These are phyloP conservation scores for Rhopalosiphum maidis DNA, from an alignment of 1,140 invertebrate species.

Conservation along the genomic window DNA sequence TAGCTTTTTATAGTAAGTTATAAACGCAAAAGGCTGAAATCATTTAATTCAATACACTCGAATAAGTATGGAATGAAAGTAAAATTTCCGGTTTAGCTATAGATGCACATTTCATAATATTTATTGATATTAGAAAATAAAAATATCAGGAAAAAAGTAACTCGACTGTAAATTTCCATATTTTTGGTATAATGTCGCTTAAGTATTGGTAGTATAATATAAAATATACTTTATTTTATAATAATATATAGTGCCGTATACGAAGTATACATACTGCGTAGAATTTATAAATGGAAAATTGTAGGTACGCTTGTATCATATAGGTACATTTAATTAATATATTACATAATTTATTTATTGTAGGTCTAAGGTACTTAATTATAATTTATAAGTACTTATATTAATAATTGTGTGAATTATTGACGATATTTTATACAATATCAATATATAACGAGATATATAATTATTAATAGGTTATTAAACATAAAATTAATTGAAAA, in stretches of 20 bases:
- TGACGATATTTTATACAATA: too few species aligned
- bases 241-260: background rate
- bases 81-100: conserved; percentile 20
- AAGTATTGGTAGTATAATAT: background rate
- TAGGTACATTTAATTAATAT: too few species aligned
- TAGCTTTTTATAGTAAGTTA: background rate
- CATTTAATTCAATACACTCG: conserved; percentile 4
- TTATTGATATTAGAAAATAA: conserved; percentile 13
- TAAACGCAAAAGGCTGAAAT: too few species aligned
- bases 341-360: too few species aligned
- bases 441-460: too few species aligned
- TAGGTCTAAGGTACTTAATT: too few species aligned
- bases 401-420: too few species aligned
- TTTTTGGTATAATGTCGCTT: background rate
- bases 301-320: too few species aligned
- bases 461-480: too few species aligned
- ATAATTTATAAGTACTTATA: too few species aligned
- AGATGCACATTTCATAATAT: background rate
- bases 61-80: background rate
- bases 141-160: background rate
- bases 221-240: too few species aligned
- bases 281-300: background rate
- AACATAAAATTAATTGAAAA: too few species aligned
- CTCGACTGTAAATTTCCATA: background rate
- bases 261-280: background rate